Percentiles rank a stretch among this genome's conserved stretches.
Evolutionary conservation across 2,797 vertebrate species (phyloP).

Genomic region (Schizopygopsis pylzovi): DNA sequence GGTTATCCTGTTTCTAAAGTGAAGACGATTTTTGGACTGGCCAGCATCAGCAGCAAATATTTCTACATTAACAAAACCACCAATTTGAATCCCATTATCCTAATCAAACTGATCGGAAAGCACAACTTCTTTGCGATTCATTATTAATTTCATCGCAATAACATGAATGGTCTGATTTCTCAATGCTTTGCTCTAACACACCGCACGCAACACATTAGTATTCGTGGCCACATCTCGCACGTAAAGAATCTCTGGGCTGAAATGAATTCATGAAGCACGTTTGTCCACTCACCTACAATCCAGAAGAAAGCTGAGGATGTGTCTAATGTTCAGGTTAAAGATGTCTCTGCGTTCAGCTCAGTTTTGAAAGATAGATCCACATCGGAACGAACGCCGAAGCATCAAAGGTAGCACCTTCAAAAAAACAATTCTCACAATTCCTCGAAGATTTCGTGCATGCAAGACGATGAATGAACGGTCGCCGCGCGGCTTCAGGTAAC

Average conservation of each 20-base stretch:
- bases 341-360: neutral
- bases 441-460: conserved; percentile 45
- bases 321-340: conserved; percentile 52
- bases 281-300: conserved; percentile 73
- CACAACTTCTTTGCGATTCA: conserved; percentile 46
- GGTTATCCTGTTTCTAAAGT: neutral
- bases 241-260: conserved; percentile 35
- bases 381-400: conserved; percentile 38
- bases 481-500: conserved; percentile 47
- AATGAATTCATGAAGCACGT: conserved; percentile 31
- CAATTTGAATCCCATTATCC: conserved; percentile 25
- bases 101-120: conserved; percentile 23
- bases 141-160: neutral
- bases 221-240: conserved; percentile 52
- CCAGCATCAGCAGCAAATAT: neutral
- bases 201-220: conserved; percentile 46
- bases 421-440: conserved; percentile 56
- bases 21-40: neutral
- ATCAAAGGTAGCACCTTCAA: neutral
- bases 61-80: conserved; percentile 28
- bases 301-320: conserved; percentile 54
- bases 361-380: conserved; percentile 70
- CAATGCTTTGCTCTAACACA: neutral
- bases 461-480: conserved; percentile 41
- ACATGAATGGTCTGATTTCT: neutral